Evolutionary conservation across 2,797 vertebrate genomes (phyloP).

Genomic region (Ctenopoma multispine): DNA sequence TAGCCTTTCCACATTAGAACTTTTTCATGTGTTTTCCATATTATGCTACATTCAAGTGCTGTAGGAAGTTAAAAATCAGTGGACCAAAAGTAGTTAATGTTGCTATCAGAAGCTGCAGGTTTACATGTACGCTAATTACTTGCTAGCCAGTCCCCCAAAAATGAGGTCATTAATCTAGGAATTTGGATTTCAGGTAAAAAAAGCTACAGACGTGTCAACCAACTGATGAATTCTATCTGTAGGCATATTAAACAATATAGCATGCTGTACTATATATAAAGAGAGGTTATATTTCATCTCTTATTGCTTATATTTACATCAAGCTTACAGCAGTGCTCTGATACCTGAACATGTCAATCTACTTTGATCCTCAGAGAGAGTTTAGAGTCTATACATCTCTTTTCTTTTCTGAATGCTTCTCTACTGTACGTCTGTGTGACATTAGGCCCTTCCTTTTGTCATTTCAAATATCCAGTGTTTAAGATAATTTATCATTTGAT

Average conservation of each 20-base stretch:
- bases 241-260: background rate
- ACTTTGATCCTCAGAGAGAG: conserved; percentile 12
- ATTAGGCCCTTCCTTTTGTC: conserved; percentile 1
- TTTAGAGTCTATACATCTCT: conserved; percentile 11
- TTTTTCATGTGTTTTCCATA: background rate
- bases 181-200: background rate
- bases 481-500: conserved; percentile 45
- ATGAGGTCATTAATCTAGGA: background rate
- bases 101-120: background rate
- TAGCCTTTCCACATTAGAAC: background rate
- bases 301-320: conserved; percentile 3
- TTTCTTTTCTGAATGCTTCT: background rate
- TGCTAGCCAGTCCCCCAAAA: background rate
- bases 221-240: background rate
- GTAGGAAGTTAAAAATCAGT: conserved; percentile 16
- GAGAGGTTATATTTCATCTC: background rate
- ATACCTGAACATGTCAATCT: conserved; percentile 26
- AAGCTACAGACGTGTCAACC: background rate
- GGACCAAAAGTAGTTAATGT: background rate
- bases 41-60: conserved; percentile 41
- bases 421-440: conserved; percentile 13
- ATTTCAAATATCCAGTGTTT: conserved; percentile 70
- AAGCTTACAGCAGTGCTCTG: conserved; percentile 40
- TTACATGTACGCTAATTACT: background rate
- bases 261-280: background rate